A percentile compares a stretch with the other conserved stretches of the same genome.
phyloP scores from a whole-genome alignment of 2,888 invertebrate species.

The Folsomia candida region DNA sequence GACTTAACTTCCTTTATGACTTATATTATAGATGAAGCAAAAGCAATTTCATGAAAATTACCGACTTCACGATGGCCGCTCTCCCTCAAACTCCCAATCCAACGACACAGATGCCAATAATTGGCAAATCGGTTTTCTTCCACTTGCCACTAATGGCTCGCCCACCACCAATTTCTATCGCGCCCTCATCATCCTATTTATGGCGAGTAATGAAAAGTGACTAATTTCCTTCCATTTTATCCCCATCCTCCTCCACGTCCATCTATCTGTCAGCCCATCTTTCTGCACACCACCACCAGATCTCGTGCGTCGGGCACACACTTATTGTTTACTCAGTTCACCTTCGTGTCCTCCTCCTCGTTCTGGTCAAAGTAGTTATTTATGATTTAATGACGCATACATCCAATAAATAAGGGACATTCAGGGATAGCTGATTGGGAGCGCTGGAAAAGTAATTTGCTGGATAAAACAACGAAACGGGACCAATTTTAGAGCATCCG shows the following conservation, averaged over 20 bases:
- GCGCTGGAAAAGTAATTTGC: not conserved
- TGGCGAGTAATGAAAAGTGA: constrained; percentile 17
- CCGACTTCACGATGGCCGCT: constrained; percentile 26
- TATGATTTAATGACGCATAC: not conserved
- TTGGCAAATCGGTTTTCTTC: constrained; percentile 45
- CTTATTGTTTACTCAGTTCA: too few relatives aligned
- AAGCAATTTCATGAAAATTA: constrained; percentile 47
- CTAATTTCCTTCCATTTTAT: constrained; percentile 15
- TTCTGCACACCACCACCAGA: not conserved
- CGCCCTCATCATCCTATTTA: constrained; percentile 18
- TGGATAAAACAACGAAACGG: not conserved
- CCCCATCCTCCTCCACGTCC: not conserved
- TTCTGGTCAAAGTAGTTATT: not conserved
- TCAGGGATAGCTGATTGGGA: not conserved
- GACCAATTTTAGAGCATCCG: not conserved
- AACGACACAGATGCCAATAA: constrained; percentile 47
- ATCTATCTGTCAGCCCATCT: not conserved
- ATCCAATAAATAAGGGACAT: not conserved
- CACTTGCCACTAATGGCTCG: constrained; percentile 22
- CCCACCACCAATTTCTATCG: constrained; percentile 8
- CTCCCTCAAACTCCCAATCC: constrained; percentile 12
- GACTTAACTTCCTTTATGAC: constrained; percentile 21
- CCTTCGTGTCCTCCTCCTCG: not conserved
- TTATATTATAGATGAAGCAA: constrained; percentile 38
- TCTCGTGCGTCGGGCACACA: too few relatives aligned